Evolutionary conservation across 2,888 invertebrate genomes (phyloP).

Genomic region (Schizaphis graminum): DNA sequence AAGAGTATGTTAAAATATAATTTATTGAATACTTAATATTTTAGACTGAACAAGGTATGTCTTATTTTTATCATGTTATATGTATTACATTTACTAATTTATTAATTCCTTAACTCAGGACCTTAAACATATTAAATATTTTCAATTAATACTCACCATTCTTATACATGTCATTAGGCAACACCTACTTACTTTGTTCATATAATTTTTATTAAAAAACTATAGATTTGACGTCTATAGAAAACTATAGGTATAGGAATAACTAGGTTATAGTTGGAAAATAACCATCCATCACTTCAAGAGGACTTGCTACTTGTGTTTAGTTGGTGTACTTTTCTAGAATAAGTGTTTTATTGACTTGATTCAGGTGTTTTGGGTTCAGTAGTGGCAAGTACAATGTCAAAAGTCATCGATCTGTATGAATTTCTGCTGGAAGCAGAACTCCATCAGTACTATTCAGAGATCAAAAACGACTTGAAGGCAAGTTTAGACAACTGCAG

Average conservation of each 20-base stretch:
- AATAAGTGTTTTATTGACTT: background rate
- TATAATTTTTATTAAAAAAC: background rate
- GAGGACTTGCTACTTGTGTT: background rate
- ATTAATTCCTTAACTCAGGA: background rate
- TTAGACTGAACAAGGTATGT: background rate
- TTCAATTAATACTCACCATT: background rate
- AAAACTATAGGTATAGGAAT: background rate
- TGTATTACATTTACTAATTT: background rate
- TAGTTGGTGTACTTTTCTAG: background rate
- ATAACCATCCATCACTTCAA: background rate
- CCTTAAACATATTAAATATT: background rate
- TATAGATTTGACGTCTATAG: background rate
- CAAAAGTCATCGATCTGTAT: slow-evolving; percentile 72
- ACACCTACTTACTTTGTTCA: background rate
- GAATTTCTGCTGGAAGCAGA: slow-evolving; percentile 96
- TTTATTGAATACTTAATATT: background rate
- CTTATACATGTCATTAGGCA: background rate
- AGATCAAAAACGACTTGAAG: slow-evolving; percentile 87
- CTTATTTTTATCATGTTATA: background rate
- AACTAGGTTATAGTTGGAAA: background rate
- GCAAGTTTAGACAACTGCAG: slow-evolving; percentile 69
- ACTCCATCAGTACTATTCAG: slow-evolving; percentile 89
- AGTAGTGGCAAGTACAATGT: slow-evolving; percentile 15
- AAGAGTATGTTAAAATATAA: background rate
- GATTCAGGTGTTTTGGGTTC: background rate